A percentile compares a stretch with the other conserved stretches of the same genome.
Conservation (phyloP, 2,888 invertebrate species). For the Mythimna ferrago region DNA sequence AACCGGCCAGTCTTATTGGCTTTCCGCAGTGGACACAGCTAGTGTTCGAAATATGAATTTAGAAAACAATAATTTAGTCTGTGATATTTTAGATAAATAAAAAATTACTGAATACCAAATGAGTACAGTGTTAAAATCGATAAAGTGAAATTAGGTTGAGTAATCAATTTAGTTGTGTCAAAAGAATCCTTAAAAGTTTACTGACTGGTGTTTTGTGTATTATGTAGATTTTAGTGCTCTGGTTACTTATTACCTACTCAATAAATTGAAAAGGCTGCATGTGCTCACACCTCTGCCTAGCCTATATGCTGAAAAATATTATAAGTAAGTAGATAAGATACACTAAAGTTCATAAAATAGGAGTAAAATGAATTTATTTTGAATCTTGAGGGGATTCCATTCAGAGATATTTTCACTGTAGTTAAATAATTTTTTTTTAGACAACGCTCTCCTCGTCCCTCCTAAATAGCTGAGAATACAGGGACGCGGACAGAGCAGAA, state of each 20-base stretch:
- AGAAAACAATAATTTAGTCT: constrained; percentile 15
- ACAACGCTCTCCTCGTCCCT: no score
- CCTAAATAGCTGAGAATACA: no score
- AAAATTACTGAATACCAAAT: neutral
- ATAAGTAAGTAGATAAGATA: neutral
- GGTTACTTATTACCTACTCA: neutral
- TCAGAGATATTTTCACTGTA: neutral
- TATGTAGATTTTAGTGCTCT: constrained; percentile 19
- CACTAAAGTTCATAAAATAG: neutral
- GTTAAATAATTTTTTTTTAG: no score
- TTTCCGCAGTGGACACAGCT: constrained; percentile 38
- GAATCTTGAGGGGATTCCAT: neutral
- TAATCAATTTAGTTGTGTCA: constrained; percentile 9
- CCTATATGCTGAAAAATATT: neutral
- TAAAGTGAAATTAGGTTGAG: neutral
- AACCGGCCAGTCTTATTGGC: constrained; percentile 53
- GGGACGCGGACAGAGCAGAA: no score
- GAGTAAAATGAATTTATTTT: neutral
- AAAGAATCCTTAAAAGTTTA: constrained; percentile 43
- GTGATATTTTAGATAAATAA: neutral
- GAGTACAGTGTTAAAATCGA: neutral
- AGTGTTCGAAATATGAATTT: constrained; percentile 40
- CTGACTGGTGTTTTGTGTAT: constrained; percentile 9
- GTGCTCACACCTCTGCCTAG: neutral
- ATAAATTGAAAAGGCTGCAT: constrained; percentile 16